phyloP scores from a whole-genome alignment of 2,113 vertebrate species.

The Castor canadensis region DNA sequence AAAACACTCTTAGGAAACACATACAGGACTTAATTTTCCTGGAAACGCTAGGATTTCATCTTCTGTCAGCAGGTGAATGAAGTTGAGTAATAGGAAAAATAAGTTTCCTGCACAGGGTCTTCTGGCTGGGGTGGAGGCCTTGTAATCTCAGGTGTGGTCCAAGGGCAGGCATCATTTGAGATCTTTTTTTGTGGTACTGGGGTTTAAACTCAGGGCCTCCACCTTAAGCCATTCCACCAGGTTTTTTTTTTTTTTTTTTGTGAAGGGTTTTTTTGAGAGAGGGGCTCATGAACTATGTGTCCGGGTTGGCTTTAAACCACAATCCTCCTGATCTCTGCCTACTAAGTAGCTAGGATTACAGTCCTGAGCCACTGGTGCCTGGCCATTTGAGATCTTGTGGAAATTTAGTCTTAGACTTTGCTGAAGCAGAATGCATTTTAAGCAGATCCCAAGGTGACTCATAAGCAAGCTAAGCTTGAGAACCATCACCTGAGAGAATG shows the following conservation, averaged over 20 bases:
- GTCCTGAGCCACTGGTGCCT: too few species aligned
- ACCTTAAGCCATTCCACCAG: too few species aligned
- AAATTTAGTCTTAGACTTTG: neutral
- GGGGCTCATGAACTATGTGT: too few species aligned
- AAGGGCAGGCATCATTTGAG: neutral
- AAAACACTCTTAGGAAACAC: neutral
- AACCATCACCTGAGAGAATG: neutral
- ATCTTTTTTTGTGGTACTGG: too few species aligned
- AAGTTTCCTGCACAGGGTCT: neutral
- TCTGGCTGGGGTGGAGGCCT: neutral
- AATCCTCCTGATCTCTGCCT: too few species aligned
- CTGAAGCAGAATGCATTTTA: conserved; percentile 1
- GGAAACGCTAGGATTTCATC: neutral
- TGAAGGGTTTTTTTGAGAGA: too few species aligned
- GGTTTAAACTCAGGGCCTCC: too few species aligned
- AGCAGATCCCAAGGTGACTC: neutral
- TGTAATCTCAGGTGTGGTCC: neutral
- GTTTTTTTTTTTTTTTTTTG: too few species aligned
- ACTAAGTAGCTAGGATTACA: too few species aligned
- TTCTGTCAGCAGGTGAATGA: neutral
- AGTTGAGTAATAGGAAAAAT: neutral
- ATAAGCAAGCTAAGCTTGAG: neutral
- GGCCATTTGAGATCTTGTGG: neutral
- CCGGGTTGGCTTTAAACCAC: too few species aligned
- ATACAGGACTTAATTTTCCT: neutral